Evolutionary conservation across 2,113 vertebrate genomes (phyloP).

Genomic region (Caretta caretta): DNA sequence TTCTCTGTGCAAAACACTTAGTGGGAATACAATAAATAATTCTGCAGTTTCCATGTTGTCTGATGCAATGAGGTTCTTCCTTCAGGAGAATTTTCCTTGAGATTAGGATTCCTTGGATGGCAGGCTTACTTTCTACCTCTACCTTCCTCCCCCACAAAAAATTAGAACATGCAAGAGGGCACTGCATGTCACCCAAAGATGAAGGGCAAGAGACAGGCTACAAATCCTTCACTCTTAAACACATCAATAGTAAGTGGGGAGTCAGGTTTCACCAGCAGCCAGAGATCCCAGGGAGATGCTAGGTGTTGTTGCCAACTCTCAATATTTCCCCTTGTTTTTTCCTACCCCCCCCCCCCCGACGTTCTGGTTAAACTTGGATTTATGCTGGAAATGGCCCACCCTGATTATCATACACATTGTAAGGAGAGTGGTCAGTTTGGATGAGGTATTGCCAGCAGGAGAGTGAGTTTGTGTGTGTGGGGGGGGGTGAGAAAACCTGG

Average conservation of each 20-base stretch:
- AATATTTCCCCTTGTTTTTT: neutral
- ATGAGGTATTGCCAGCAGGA: too few species aligned
- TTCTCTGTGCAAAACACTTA: neutral
- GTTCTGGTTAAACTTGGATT: too few species aligned
- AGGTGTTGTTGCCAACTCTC: rapidly evolving
- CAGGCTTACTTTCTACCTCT: neutral
- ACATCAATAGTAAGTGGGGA: neutral
- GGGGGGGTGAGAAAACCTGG: too few species aligned
- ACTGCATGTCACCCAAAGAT: neutral
- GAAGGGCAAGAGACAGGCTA: rapidly evolving
- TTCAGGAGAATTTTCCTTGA: neutral
- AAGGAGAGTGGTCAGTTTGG: too few species aligned
- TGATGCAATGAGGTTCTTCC: neutral
- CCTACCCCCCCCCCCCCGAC: too few species aligned
- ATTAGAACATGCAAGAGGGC: neutral
- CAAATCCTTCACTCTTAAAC: neutral
- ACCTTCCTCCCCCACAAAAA: neutral
- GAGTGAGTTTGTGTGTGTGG: too few species aligned
- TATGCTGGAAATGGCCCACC: too few species aligned
- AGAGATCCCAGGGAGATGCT: neutral
- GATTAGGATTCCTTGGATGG: neutral
- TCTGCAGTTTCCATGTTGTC: neutral
- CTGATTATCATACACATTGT: too few species aligned
- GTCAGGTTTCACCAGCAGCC: neutral
- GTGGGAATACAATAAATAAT: constrained; percentile 10